phyloP scores from a whole-genome alignment of 2,113 vertebrate genomes.

The Acanthisitta chloris region DNA sequence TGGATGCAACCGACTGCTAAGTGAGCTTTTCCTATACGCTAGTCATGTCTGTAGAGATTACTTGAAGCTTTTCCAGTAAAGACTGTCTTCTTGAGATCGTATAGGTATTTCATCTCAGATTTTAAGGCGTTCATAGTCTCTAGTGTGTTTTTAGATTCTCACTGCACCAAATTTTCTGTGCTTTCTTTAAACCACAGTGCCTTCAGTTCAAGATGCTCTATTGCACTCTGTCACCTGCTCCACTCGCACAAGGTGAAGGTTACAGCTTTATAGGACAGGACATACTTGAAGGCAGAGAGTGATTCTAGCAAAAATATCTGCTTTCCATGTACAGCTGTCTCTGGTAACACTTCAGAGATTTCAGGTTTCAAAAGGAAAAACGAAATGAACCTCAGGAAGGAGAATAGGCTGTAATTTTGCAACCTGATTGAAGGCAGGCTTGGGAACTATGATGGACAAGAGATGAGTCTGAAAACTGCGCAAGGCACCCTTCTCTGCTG shows the following conservation, averaged over 20 bases:
- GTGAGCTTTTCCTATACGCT: neutral
- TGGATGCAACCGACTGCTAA: rapidly evolving
- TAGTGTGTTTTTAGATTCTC: neutral
- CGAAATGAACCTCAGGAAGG: neutral
- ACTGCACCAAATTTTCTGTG: neutral
- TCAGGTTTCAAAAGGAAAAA: neutral
- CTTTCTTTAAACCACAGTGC: neutral
- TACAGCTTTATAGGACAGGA: neutral
- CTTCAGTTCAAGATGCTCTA: neutral
- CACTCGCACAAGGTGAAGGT: neutral
- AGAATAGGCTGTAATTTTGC: neutral
- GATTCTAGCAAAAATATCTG: neutral
- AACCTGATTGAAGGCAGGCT: neutral
- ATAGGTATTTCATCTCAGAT: neutral
- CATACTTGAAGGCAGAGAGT: neutral
- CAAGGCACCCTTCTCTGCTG: neutral
- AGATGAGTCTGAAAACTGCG: neutral
- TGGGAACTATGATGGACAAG: neutral
- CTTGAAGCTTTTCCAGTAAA: neutral
- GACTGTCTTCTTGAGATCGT: rapidly evolving
- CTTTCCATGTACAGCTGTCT: neutral
- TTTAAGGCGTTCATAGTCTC: neutral
- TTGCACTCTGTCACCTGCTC: neutral
- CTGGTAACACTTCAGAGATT: neutral
- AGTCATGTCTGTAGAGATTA: rapidly evolving